Base-by-base conservation (phyloP, 2,113 vertebrate genomes). In the Ophiodon elongatus region DNA sequence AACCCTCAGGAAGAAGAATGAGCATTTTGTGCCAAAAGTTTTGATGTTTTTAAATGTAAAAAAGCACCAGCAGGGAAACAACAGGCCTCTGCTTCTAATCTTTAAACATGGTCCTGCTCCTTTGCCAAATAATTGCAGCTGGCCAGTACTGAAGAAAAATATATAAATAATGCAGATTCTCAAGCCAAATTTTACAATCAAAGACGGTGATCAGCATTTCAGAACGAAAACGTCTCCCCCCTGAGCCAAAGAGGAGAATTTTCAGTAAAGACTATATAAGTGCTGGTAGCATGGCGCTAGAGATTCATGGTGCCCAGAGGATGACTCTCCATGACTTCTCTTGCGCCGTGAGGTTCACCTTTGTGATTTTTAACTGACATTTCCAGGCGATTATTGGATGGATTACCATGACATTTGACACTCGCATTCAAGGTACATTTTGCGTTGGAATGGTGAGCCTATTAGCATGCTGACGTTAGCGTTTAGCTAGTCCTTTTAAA, bases 1-100 rank as follows among this genome's bases (percentile, higher is more conserved):
- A 93, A 87, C 88, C 27, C 73, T 85, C 8, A 69, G 43, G 52
- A 85, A 78, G 92, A 88, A 79, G 85, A 43, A 47, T 70, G 83
- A 39, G 73, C 29, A 35, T 25, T 73, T 77, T 75, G 33, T 39
- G 81, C 76, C 79, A 79, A 35, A 75, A 72, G 45, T 72, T 66
- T 68, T 65, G 63, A 71, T 81, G 23, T 79, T 80, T 80, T 56
- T 23, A 0, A 54, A 79, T 64, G 35, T 23, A 50, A 63, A 75
- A 68, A 83, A 88, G 62, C 66, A 79, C 37, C 63, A 77, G 62
- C 37, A 77, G 50, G 78, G 68, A 68, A 73, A 86, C 81, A 88
- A 83, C 78, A 63, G 57, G 35, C 27, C 66, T 80, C 82, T 88
- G 78, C 85, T 89, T 73, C 66, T 71, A 3, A 83, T 82, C 72